Evolutionary conservation across 2,888 invertebrate genomes (phyloP), one percentile per base, ranked within the genome.

Genomic region (Phytoseiulus persimilis): DNA sequence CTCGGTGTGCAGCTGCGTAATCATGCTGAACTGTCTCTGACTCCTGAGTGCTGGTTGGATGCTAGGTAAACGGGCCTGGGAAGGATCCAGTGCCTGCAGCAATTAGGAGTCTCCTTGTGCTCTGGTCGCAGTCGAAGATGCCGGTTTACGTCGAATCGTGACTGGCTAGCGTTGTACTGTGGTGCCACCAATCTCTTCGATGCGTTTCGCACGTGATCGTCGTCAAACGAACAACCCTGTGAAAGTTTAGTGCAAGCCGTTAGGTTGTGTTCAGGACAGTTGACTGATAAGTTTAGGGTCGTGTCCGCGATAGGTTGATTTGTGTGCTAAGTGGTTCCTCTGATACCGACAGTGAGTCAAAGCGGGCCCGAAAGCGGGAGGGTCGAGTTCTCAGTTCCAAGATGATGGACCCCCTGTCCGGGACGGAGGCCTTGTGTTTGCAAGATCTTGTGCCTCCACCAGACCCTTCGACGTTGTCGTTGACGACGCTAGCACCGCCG

Each of bases 401-500:
- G 33, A 87, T 87, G 87, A 87, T 87, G 87, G 87, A 87, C 33
- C 45, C 87, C 33, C 33, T 87, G 32, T 32, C 87, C 39, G 87
- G 90, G 90, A 90, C 90, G 92, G 91, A 93, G 92, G 92, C 94
- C 95, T 91, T 92, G 90, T 92, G 92, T 90, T 91, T 92, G 83
- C 92, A 92, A 91, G 92, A 92, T 90, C 90, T 92, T 90, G 92
- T 92, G 90, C 91, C 91, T 65, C 91, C 91, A 65, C 90, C 91
- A 31, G 90, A 90, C 90, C 90, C 90, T n/a, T 87, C 87, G 18
- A 45, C 39, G 9, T 45, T 87, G 45, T 39, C 83, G 31, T 89
- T 83, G 89, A 46, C 89, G 28, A 65, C 89, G 65, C 89, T 87
- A 33, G 87, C 39, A 3, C 87, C 87, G 33, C 87, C 87, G 87